phyloP scores from a whole-genome alignment of 2,888 invertebrate genomes.

The Drosophila infuscata region DNA sequence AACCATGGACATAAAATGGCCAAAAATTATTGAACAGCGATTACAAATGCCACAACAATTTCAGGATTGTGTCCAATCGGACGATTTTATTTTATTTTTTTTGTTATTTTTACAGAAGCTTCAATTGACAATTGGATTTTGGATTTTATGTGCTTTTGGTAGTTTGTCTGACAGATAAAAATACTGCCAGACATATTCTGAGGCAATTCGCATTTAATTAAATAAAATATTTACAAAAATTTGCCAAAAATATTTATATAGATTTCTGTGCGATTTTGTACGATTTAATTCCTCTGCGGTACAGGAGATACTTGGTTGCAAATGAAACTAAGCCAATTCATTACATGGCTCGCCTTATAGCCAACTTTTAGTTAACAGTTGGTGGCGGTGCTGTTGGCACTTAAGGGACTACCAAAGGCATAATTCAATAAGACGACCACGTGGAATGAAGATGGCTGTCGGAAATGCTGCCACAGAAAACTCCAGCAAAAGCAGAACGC shows the following conservation, averaged over 20 bases:
- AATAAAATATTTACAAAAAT: background rate
- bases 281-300: background rate
- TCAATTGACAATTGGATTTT: constrained; percentile 46
- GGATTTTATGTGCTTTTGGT: constrained; percentile 13
- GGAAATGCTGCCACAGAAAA: constrained; percentile 48
- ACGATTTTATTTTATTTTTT: constrained; percentile 25
- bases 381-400: constrained; percentile 31
- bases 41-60: constrained; percentile 75
- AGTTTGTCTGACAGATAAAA: constrained; percentile 2
- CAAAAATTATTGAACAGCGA: constrained; percentile 79
- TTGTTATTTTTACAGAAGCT: constrained; percentile 10
- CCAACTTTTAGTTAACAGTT: constrained; percentile 33
- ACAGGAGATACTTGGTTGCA: constrained; percentile 14
- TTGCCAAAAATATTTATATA: background rate
- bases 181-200: background rate
- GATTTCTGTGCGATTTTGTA: background rate
- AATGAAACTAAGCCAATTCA: constrained; percentile 42
- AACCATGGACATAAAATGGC: constrained; percentile 73
- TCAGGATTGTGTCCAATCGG: constrained; percentile 40
- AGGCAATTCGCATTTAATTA: background rate
- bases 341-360: constrained; percentile 27
- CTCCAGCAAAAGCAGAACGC: constrained; percentile 54
- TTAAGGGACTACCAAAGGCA: constrained; percentile 44
- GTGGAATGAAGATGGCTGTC: constrained; percentile 49
- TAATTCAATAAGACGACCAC: constrained; percentile 74